Evolutionary conservation across 2,797 vertebrate species (phyloP), one percentile per base, ranked within the genome.

Genomic region (Avahi laniger): DNA sequence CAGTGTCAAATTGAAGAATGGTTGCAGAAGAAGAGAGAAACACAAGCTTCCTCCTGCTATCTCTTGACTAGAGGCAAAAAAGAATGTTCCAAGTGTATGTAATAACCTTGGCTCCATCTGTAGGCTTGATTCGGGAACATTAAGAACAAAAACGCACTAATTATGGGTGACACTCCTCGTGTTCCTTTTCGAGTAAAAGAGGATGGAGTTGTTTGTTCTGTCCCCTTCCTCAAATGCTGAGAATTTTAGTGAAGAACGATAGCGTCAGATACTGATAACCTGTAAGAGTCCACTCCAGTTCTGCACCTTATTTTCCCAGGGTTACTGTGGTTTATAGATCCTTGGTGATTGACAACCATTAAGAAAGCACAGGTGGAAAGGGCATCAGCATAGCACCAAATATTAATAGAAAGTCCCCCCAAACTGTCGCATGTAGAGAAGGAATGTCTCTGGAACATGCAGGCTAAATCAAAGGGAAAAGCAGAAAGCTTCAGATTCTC

Each of bases 1-100:
- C 97, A 63, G 92, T 91, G 96, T 97, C 96, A 98, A 87, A 91
- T 69, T 97, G 95, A 50, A 98, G 90, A 97, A 95, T 8, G 93
- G 93, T 18, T 0, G 0, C 87, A 97, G 93, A 92, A 81, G 72
- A 93, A 97, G 92, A 97, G 95, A 98, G 97, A 96, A 94, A 9
- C 86, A 54, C 91, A 95, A 57, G 1, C 70, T 96, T 97, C 87
- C 93, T 93, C 73, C 78, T 93, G 94, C 81, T 96, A 26, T 73
- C 93, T 96, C 94, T 93, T 96, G 65, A 97, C 50, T 35, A 48
- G 15, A 67, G 59, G 26, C 17, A 9, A 92, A 76, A 70, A 92
- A 76, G 91, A 84, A 76, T n/a, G 48, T 85, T 85, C 43, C 69
- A 10, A 93, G 84, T 54, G 26, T 17, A 30, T 88, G 26, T 94